These are phyloP conservation scores for Entomobrya multifasciata DNA, from an alignment of 2,888 invertebrate genomes.

Conservation along the genomic window DNA sequence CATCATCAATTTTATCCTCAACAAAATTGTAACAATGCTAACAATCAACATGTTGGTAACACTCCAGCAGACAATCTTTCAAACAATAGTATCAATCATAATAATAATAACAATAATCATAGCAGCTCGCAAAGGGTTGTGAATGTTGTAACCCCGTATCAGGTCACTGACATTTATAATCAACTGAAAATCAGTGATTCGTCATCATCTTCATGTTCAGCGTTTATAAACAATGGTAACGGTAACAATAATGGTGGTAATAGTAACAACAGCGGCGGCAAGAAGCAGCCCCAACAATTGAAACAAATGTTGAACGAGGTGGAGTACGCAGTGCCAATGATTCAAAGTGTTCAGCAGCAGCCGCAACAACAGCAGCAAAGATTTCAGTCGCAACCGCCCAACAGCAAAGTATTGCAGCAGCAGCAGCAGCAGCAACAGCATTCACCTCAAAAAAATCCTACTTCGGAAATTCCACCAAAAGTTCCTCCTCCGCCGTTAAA, in stretches of 20 bases:
- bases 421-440: slow-evolving; percentile 16
- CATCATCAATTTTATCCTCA: slow-evolving; percentile 54
- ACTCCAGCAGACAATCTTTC: slow-evolving; percentile 64
- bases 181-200: slow-evolving; percentile 66
- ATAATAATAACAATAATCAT: slow-evolving; percentile 38
- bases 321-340: slow-evolving; percentile 74
- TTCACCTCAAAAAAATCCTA: neutral
- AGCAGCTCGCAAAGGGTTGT: slow-evolving; percentile 71
- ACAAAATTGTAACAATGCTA: slow-evolving; percentile 40
- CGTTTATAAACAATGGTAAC: neutral
- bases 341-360: slow-evolving; percentile 43
- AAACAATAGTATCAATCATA: slow-evolving; percentile 65
- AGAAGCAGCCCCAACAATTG: slow-evolving; percentile 44
- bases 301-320: slow-evolving; percentile 66
- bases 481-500: slow-evolving; percentile 71
- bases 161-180: slow-evolving; percentile 76
- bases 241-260: slow-evolving; percentile 30
- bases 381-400: neutral
- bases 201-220: neutral
- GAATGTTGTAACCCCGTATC: slow-evolving; percentile 78
- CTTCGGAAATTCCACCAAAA: slow-evolving; percentile 20
- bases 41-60: slow-evolving; percentile 24
- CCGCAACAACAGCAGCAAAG: slow-evolving; percentile 23
- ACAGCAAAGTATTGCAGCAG: neutral
- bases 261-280: slow-evolving; percentile 4